A percentile compares a stretch with the other conserved stretches of the same genome.
phyloP scores from a whole-genome alignment of 2,113 vertebrate genomes.

The Hemicordylus capensis region DNA sequence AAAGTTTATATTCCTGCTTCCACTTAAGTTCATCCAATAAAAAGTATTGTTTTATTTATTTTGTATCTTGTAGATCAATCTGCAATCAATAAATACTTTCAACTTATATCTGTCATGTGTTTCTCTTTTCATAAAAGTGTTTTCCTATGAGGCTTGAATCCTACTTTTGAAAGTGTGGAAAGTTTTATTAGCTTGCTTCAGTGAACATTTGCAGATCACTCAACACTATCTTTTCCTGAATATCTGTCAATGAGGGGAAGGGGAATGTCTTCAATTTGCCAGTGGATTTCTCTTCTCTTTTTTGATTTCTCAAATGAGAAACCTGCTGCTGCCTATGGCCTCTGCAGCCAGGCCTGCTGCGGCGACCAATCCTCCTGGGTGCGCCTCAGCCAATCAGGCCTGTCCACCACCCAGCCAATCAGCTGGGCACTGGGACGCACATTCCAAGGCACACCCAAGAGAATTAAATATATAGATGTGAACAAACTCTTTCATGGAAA shows the following conservation, averaged over 20 bases:
- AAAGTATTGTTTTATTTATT: neutral
- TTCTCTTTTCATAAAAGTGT: neutral
- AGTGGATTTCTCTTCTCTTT: neutral
- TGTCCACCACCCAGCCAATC: no score
- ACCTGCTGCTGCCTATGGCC: no score
- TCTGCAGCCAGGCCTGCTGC: no score
- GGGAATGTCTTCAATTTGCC: neutral
- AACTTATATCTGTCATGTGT: neutral
- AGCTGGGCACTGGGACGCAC: no score
- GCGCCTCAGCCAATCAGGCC: no score
- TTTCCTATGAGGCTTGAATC: neutral
- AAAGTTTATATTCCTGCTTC: neutral
- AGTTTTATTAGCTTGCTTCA: neutral
- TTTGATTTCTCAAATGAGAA: rapidly evolving
- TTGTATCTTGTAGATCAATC: neutral
- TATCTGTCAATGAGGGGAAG: no score
- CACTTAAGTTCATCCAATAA: no score
- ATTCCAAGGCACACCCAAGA: no score
- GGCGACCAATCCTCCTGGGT: no score
- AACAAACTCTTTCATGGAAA: neutral
- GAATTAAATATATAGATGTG: neutral
- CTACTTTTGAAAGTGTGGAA: neutral
- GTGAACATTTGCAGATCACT: neutral
- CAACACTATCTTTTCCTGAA: neutral
- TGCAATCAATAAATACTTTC: neutral